Percentiles rank a stretch among this genome's conserved stretches.
Evolutionary conservation across 1,140 invertebrate genomes (phyloP).

Genomic region (Dreissena rostriformis): DNA sequence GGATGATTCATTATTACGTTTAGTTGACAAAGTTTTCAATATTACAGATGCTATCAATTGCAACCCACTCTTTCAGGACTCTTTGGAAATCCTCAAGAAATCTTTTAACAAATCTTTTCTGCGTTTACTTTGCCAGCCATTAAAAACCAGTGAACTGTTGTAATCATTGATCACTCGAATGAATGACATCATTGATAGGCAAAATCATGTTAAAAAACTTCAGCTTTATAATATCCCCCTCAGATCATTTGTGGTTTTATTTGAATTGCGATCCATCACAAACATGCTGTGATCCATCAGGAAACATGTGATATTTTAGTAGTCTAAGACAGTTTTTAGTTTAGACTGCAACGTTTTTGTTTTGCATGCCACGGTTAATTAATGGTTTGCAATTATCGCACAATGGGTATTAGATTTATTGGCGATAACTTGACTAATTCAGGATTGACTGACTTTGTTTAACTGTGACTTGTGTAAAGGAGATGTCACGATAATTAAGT

Average conservation of each 20-base stretch:
- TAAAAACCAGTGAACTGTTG: background rate
- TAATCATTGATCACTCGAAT: background rate
- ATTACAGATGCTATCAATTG: constrained; percentile 35
- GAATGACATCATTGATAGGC: constrained; percentile 4
- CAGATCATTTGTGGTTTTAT: background rate
- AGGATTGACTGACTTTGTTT: constrained; percentile 25
- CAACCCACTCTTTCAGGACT: background rate
- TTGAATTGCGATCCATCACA: no score
- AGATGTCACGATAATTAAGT: constrained; percentile 1
- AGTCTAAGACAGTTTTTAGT: no score
- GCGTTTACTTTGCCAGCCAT: background rate
- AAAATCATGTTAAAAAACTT: background rate
- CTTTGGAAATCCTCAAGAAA: background rate
- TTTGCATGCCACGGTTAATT: constrained; percentile 3
- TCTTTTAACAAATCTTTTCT: background rate
- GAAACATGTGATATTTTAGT: no score
- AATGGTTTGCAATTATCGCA: constrained; percentile 17
- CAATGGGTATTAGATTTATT: constrained; percentile 31
- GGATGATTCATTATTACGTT: constrained; percentile 29
- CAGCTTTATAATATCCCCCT: background rate
- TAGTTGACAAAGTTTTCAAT: constrained; percentile 21
- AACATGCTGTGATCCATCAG: no score
- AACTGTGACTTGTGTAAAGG: constrained; percentile 20
- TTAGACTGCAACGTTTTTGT: no score
- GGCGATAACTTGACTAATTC: constrained; percentile 18